Evolutionary conservation across 2,888 invertebrate species (phyloP).

Genomic region (Odontomyia ornata): DNA sequence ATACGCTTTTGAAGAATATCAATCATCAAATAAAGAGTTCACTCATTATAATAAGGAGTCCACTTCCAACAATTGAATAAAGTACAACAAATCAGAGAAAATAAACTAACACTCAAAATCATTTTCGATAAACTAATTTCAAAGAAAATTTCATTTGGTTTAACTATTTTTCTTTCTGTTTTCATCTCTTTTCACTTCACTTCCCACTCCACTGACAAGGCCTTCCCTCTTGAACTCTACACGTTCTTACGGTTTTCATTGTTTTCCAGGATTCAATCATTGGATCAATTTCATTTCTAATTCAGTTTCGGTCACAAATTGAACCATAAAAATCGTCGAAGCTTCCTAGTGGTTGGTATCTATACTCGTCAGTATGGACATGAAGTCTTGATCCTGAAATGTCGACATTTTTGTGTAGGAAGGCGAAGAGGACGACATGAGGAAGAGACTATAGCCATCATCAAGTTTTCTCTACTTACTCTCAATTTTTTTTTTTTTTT

Average conservation of each 20-base stretch:
- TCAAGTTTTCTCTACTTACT: too few species aligned
- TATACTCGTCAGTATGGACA: background rate
- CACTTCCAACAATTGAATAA: background rate
- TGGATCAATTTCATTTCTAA: slow-evolving; percentile 20
- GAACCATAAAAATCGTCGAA: slow-evolving; percentile 18
- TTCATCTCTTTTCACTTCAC: background rate
- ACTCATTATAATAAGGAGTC: too few species aligned
- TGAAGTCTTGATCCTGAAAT: background rate
- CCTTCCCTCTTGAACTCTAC: too few species aligned
- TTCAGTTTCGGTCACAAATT: slow-evolving; percentile 25
- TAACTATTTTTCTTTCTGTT: background rate
- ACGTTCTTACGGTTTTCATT: background rate
- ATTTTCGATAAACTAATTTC: slow-evolving; percentile 7
- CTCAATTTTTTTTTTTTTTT: too few species aligned
- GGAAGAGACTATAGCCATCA: too few species aligned
- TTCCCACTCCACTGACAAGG: background rate
- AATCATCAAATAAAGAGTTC: background rate
- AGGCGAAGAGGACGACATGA: background rate
- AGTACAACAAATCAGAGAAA: background rate
- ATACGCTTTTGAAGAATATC: too few species aligned
- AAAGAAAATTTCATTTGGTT: slow-evolving; percentile 3
- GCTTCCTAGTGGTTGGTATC: too few species aligned
- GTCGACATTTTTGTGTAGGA: background rate
- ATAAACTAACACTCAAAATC: background rate
- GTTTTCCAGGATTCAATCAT: background rate